Evolutionary conservation across 30 jellyfish, hydroid and myxozoan genomes (phyloP).

Genomic region (Aurelia coerulea): DNA sequence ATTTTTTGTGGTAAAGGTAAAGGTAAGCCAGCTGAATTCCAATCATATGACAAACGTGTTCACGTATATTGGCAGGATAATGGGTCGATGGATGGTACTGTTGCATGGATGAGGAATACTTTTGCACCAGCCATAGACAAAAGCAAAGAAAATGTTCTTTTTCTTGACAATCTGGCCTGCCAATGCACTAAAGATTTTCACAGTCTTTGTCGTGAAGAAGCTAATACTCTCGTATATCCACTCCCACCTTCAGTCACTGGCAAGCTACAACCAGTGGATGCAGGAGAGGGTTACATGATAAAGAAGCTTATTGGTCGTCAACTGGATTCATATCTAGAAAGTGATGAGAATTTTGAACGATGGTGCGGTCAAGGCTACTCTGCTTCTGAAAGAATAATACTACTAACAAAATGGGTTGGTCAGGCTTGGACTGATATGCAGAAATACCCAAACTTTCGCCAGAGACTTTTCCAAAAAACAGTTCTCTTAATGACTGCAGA

Average conservation of each 20-base stretch:
- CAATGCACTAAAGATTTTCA: conserved; percentile 24
- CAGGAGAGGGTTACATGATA: conserved; percentile 25
- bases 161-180: conserved; percentile 35
- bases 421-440: too few relatives aligned
- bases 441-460: too few relatives aligned
- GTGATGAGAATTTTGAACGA: not conserved
- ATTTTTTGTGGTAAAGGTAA: too few relatives aligned
- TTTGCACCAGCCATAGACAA: conserved; percentile 29
- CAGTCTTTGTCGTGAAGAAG: conserved; percentile 12
- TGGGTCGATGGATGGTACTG: conserved; percentile 35
- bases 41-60: conserved; percentile 33
- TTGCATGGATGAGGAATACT: conserved; percentile 38
- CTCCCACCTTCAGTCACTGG: conserved; percentile 6
- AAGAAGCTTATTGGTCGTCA: conserved; percentile 13
- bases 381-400: too few relatives aligned
- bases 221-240: conserved; percentile 9
- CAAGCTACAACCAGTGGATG: conserved; percentile 31
- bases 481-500: too few relatives aligned
- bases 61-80: conserved; percentile 15
- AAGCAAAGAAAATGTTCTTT: conserved; percentile 23
- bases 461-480: too few relatives aligned
- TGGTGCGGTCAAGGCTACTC: too few relatives aligned
- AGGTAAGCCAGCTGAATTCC: conserved; percentile 8
- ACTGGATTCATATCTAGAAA: conserved; percentile 20
- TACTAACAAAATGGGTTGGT: too few relatives aligned